Base-by-base conservation (phyloP, 2,797 vertebrate species). In the Alfaro cultratus region DNA sequence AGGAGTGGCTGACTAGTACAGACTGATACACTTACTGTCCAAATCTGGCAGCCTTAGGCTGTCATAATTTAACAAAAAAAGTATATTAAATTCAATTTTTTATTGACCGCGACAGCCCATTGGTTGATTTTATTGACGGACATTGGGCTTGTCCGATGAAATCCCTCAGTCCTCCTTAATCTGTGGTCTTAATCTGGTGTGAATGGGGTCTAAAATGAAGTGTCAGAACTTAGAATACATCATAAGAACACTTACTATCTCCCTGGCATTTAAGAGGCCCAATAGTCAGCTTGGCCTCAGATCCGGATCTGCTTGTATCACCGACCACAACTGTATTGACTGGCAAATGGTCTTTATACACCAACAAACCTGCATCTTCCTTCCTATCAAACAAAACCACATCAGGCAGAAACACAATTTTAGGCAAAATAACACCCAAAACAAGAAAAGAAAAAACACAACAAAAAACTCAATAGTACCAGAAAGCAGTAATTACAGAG, bases 311-410 rank as follows among this genome's bases (percentile, higher is more conserved):
- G 85, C 95, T 93, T 0, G 95, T 90, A 5, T 99, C 98, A 71
- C 98, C 98, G 57, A 99, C 95, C 21, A 97, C 96, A 73, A 99
- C 96, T 88, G 98, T 97, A 87, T 91, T 97, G 78, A 99, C 97
- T 0, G 98, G 98, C 51, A 99, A 89, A 83, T 99, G 98, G 75
- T 99, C 97, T 90, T 99, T 99, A 89, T 99, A 99, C 26, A 97
- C 96, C 86, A 99, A 34, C 85, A 98, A 90, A 46, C 98, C 98
- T 23, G 95, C 83, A 39, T 99, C 98, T 82, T 99, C 98, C 80
- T 92, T 97, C 98, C 98, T 99, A 64, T 18, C 23, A 29, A 23
- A 36, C 21, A 36, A 29, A 49, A 23, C 71, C 1, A 60, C 4
- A 67, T 39, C 36, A 87, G 41, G 86, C 23, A 81, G 12, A 72